phyloP scores from a whole-genome alignment of 2,888 invertebrate genomes.

The Gastracanthus pulcherrimus region DNA sequence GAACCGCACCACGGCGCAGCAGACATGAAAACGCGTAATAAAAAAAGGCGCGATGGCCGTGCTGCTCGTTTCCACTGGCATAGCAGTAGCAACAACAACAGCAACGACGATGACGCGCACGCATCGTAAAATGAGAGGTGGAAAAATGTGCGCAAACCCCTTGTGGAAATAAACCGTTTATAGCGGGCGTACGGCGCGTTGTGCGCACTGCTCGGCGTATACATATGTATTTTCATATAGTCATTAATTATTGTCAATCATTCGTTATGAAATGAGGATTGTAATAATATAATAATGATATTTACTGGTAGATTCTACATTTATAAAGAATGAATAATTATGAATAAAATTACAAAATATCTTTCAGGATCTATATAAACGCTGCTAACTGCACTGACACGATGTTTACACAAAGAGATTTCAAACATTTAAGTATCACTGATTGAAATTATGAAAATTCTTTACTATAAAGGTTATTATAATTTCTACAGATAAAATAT shows the following conservation, averaged over 20 bases:
- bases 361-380: too few relatives aligned
- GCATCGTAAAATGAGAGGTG: neutral
- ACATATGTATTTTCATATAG: neutral
- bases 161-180: constrained; percentile 21
- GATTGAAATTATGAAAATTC: too few relatives aligned
- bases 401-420: too few relatives aligned
- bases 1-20: neutral
- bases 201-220: too few relatives aligned
- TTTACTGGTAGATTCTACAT: neutral
- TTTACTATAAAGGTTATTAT: too few relatives aligned
- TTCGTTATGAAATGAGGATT: neutral
- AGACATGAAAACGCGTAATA: neutral
- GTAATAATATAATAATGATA: neutral
- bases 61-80: neutral
- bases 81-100: neutral
- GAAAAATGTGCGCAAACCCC: neutral
- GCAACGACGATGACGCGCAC: neutral
- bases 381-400: too few relatives aligned
- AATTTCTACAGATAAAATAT: too few relatives aligned
- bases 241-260: constrained; percentile 6
- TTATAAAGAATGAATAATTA: too few relatives aligned
- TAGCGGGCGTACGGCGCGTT: neutral
- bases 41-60: neutral
- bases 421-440: too few relatives aligned
- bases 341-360: too few relatives aligned